Evolutionary conservation across 2,888 invertebrate species (phyloP).

Genomic region (Halictus quadricinctus): DNA sequence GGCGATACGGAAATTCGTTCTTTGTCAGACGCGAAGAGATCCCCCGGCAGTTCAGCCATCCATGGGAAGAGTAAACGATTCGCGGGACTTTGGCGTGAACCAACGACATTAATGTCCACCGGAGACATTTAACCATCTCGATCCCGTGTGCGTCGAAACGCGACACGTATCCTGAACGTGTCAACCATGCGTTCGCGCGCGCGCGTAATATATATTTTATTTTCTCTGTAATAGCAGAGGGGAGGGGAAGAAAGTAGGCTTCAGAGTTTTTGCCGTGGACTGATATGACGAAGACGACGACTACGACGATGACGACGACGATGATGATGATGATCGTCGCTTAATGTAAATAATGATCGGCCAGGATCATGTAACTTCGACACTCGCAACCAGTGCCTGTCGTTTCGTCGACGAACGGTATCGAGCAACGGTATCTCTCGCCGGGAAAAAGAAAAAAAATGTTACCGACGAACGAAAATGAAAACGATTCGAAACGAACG

Average conservation of each 20-base stretch:
- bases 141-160: neutral
- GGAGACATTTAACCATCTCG: neutral
- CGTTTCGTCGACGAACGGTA: conserved; percentile 43
- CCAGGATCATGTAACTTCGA: conserved; percentile 44
- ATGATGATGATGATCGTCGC: conserved; percentile 23
- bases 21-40: neutral
- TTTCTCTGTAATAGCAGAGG: conserved; percentile 2
- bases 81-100: neutral
- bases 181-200: neutral
- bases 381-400: conserved; percentile 61
- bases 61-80: conserved; percentile 7
- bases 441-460: neutral
- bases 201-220: conserved; percentile 5
- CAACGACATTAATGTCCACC: neutral
- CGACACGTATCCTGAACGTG: neutral
- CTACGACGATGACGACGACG: conserved; percentile 1
- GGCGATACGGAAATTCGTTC: conserved; percentile 15
- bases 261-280: neutral
- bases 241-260: neutral
- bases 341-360: conserved; percentile 42
- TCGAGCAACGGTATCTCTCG: neutral
- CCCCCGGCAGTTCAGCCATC: conserved; percentile 18
- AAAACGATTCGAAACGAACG: conserved; percentile 11
- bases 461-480: conserved; percentile 22
- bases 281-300: neutral